A percentile compares a stretch with the other conserved stretches of the same genome.
These are phyloP conservation scores for Archips crataeganus DNA, from an alignment of 2,888 invertebrate genomes.

Conservation along the genomic window DNA sequence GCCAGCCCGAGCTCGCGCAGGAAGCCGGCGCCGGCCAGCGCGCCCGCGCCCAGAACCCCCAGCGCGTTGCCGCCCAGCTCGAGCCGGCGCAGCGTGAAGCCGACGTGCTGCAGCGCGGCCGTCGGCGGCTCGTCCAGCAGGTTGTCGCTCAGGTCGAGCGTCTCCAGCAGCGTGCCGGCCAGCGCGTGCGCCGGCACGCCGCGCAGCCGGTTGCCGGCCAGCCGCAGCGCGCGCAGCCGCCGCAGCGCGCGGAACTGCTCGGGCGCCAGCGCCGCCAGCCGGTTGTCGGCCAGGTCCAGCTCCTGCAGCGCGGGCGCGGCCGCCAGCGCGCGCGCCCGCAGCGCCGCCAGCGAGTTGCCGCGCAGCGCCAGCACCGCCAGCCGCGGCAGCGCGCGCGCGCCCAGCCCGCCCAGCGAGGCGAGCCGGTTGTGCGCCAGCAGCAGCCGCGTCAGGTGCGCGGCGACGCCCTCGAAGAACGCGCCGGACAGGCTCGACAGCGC, in stretches of 20 bases:
- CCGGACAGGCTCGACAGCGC: slow-evolving; percentile 84
- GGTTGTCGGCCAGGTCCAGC: slow-evolving; percentile 64
- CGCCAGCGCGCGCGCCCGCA: slow-evolving; percentile 85
- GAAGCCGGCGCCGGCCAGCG: slow-evolving; percentile 54
- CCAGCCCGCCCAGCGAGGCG: slow-evolving; percentile 76
- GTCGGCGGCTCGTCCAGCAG: slow-evolving; percentile 87
- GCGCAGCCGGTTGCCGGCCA: slow-evolving; percentile 92
- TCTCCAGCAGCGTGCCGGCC: slow-evolving; percentile 84
- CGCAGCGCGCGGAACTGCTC: slow-evolving; percentile 88
- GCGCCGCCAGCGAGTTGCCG: slow-evolving; percentile 43
- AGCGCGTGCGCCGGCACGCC: slow-evolving; percentile 87
- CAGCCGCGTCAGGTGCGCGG: slow-evolving; percentile 58
- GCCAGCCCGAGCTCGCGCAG: slow-evolving; percentile 71
- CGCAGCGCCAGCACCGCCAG: slow-evolving; percentile 90
- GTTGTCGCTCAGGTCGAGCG: slow-evolving; percentile 89
- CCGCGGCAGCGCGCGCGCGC: slow-evolving; percentile 54
- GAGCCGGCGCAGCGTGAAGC: slow-evolving; percentile 86
- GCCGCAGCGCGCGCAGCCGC: slow-evolving; percentile 88
- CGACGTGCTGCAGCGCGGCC: slow-evolving; percentile 69
- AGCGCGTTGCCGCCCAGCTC: slow-evolving; percentile 87
- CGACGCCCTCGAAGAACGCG: slow-evolving; percentile 81
- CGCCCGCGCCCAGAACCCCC: slow-evolving; percentile 79
- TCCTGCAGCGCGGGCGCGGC: slow-evolving; percentile 59
- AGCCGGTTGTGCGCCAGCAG: slow-evolving; percentile 87
- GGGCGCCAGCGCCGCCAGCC: slow-evolving; percentile 86